Conservation (phyloP, 2,888 invertebrate genomes). For the Mythimna loreyi region DNA sequence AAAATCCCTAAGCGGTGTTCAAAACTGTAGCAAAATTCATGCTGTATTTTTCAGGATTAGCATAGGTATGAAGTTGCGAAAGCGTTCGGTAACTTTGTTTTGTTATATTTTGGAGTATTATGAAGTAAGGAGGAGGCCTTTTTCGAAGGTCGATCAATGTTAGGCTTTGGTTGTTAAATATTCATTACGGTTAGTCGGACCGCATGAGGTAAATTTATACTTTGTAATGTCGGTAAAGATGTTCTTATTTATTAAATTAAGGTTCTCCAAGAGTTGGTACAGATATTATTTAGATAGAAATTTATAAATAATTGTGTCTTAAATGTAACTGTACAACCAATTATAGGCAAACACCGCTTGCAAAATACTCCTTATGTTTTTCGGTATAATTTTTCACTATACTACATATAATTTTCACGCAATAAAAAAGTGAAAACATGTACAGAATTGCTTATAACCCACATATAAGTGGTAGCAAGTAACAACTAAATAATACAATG, state of each 20-base stretch:
- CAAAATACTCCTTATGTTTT: too few species aligned
- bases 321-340: too few species aligned
- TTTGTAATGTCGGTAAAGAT: not conserved
- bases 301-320: too few species aligned
- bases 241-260: too few species aligned
- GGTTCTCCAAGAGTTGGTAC: too few species aligned
- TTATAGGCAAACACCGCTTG: too few species aligned
- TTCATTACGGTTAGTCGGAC: not conserved
- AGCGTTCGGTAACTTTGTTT: conserved; percentile 21
- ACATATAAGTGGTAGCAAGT: too few species aligned
- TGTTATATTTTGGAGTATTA: conserved; percentile 9
- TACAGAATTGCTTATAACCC: too few species aligned
- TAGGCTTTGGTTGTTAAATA: not conserved
- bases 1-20: conserved; percentile 48
- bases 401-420: too few species aligned
- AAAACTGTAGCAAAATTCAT: conserved; percentile 42
- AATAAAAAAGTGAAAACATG: too few species aligned
- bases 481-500: too few species aligned
- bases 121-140: not conserved
- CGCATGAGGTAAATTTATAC: not conserved
- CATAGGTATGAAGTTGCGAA: conserved; percentile 42
- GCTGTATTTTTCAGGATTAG: conserved; percentile 49
- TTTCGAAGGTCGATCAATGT: not conserved
- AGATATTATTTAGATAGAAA: too few species aligned
- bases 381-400: not conserved